phyloP scores from a whole-genome alignment of 2,797 vertebrate genomes.

The Falco rusticolus region DNA sequence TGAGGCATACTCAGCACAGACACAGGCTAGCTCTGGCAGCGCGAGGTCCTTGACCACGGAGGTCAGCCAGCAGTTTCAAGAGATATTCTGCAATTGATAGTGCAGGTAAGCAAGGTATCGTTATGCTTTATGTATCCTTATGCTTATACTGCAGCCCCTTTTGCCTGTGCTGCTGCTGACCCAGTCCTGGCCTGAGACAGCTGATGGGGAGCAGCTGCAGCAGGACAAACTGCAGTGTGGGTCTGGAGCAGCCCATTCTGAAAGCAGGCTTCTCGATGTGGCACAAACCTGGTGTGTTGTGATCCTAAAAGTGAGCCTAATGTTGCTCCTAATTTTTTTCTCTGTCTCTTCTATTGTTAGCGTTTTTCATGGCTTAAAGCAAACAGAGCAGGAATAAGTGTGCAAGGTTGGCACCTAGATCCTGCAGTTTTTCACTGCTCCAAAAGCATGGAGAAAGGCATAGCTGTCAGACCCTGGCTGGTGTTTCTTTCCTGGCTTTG shows the following conservation, averaged over 20 bases:
- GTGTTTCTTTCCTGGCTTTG: not conserved
- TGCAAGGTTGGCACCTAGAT: not conserved
- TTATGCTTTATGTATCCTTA: too few relatives aligned
- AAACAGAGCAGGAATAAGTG: not conserved
- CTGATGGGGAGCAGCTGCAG: not conserved
- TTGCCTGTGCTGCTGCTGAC: not conserved
- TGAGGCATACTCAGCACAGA: not conserved
- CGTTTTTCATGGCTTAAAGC: not conserved
- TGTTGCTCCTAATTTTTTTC: not conserved
- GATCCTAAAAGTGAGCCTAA: not conserved
- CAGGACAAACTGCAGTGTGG: not conserved
- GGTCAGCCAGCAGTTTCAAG: not conserved
- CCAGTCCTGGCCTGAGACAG: not conserved
- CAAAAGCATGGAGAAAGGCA: fast-evolving
- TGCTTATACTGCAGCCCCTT: not conserved
- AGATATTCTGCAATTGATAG: not conserved
- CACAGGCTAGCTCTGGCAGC: not conserved
- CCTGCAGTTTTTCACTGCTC: not conserved
- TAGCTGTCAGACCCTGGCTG: not conserved
- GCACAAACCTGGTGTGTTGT: not conserved
- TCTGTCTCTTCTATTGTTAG: not conserved
- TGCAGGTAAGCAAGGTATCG: not conserved
- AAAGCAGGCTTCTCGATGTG: not conserved
- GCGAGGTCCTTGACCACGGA: not conserved
- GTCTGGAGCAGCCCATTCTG: not conserved